Evolutionary conservation across 2,888 invertebrate species (phyloP).

Genomic region (Xylota segnis): DNA sequence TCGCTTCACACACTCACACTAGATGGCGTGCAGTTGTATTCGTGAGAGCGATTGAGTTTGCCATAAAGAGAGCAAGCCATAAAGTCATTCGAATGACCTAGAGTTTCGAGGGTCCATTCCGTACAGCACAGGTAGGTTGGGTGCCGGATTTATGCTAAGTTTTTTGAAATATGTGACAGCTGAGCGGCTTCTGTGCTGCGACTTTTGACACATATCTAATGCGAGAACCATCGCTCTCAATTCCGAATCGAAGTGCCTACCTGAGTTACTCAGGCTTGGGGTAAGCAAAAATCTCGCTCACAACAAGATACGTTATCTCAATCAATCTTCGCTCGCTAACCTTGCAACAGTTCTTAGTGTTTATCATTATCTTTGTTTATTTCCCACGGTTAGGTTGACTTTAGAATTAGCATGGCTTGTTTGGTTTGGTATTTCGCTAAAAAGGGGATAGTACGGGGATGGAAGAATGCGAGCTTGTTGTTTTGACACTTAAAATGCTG

Average conservation of each 20-base stretch:
- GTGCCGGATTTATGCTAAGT: slow-evolving; percentile 36
- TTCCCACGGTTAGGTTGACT: slow-evolving; percentile 69
- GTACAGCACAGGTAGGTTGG: slow-evolving; percentile 2
- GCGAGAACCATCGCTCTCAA: slow-evolving; percentile 13
- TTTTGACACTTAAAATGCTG: slow-evolving; percentile 18
- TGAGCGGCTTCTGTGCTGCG: slow-evolving; percentile 50
- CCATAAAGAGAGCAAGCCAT: slow-evolving; percentile 14
- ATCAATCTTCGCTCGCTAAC: slow-evolving; percentile 43
- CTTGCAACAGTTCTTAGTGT: slow-evolving; percentile 50
- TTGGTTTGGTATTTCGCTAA: slow-evolving; percentile 21
- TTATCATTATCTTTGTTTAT: slow-evolving; percentile 57
- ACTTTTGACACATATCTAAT: slow-evolving; percentile 24
- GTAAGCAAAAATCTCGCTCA: slow-evolving; percentile 5
- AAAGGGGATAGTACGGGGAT: neutral
- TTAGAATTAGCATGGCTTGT: slow-evolving; percentile 52
- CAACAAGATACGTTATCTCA: slow-evolving; percentile 44
- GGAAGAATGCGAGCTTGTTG: slow-evolving; percentile 1
- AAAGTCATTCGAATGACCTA: slow-evolving; percentile 50
- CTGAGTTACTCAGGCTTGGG: neutral
- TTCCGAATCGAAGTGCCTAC: neutral
- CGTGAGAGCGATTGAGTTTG: slow-evolving; percentile 2
- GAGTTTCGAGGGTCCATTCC: slow-evolving; percentile 30
- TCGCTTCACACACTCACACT: slow-evolving; percentile 7
- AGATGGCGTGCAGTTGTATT: too few relatives aligned
- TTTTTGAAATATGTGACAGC: slow-evolving; percentile 54